Evolutionary conservation across 1,140 invertebrate species (phyloP), one percentile per base, ranked within the genome.

Genomic region (Muscidifurax raptorellus): DNA sequence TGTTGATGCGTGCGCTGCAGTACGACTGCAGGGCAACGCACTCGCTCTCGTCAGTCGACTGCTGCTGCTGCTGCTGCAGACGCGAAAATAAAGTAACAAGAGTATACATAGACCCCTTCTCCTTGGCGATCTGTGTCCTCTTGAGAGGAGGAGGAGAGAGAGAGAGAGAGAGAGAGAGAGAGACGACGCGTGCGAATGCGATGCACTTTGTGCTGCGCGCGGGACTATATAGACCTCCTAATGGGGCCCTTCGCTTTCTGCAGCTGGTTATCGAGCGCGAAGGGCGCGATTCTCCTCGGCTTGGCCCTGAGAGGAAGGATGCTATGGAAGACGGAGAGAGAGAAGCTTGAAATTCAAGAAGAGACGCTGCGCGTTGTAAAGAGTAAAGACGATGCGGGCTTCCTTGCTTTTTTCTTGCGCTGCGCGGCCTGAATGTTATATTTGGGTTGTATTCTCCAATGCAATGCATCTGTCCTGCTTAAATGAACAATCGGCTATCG

Each of bases 81-180:
- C 88, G 86, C 86, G 87, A 89, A 90, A 90, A 89, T 88, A 90
- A 89, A 88, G 86, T 80, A 88, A 82, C 67, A 86, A 84, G 84
- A 84, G 4, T n/a, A 25, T 12, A 1, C 3, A 52, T 15, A n/a
- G 52, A 59, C 52, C 52, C 52, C 52, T 59, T n/a, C 52, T 59
- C 18, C 52, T 59, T n/a, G 52, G 52, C 22, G 52, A 59, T 59
- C 22, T n/a, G 52, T 59, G 52, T 59, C 52, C 52, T 59, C 52
- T 59, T 2, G 52, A 12, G 18, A 52, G 52, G 44, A n/a, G 52
- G 15, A n/a, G 0, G 47, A 66, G 44, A 12, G 67, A 6, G 36
- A 12, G 2, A n/a, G 59, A 78, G 76, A n/a, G 32, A 25, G 66
- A 69, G 66, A 28, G 22, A n/a, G 66, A 69, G 25, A 30, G 66